A percentile compares a stretch with the other conserved stretches of the same genome.
phyloP scores from a whole-genome alignment of 2,797 vertebrate species.

The Meda fulgida region DNA sequence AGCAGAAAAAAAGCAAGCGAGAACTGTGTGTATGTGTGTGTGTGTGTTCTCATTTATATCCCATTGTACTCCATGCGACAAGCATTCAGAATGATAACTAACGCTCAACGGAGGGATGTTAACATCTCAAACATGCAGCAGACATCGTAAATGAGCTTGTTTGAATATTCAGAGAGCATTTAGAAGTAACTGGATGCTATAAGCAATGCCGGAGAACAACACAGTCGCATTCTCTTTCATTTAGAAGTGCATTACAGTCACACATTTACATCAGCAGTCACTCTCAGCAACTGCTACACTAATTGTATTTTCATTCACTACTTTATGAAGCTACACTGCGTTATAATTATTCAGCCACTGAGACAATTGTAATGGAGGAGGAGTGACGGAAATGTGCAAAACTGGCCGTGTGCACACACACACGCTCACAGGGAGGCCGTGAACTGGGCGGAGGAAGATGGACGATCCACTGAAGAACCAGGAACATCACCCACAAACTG shows the following conservation, averaged over 20 bases:
- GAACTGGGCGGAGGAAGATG: slow-evolving; percentile 43
- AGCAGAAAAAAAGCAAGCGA: slow-evolving; percentile 27
- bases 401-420: background rate
- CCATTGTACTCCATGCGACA: slow-evolving; percentile 34
- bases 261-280: slow-evolving; percentile 12
- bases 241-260: slow-evolving; percentile 35
- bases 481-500: slow-evolving; percentile 46
- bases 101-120: slow-evolving; percentile 40
- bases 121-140: slow-evolving; percentile 43
- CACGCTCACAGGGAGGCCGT: background rate
- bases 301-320: slow-evolving; percentile 36
- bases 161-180: slow-evolving; percentile 49
- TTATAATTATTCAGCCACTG: slow-evolving; percentile 27
- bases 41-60: slow-evolving; percentile 37
- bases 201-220: background rate
- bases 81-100: slow-evolving; percentile 46
- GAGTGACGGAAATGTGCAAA: background rate
- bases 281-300: slow-evolving; percentile 18
- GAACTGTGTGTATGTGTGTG: slow-evolving; percentile 14
- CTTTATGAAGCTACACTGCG: slow-evolving; percentile 8
- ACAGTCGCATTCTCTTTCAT: slow-evolving; percentile 27
- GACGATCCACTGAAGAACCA: slow-evolving; percentile 33
- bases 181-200: slow-evolving; percentile 12
- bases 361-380: background rate
- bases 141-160: slow-evolving; percentile 47